Percentiles rank a stretch among this genome's conserved stretches.
phyloP scores from a whole-genome alignment of 2,888 invertebrate genomes.

The Scaptomyza cyrtandrae region DNA sequence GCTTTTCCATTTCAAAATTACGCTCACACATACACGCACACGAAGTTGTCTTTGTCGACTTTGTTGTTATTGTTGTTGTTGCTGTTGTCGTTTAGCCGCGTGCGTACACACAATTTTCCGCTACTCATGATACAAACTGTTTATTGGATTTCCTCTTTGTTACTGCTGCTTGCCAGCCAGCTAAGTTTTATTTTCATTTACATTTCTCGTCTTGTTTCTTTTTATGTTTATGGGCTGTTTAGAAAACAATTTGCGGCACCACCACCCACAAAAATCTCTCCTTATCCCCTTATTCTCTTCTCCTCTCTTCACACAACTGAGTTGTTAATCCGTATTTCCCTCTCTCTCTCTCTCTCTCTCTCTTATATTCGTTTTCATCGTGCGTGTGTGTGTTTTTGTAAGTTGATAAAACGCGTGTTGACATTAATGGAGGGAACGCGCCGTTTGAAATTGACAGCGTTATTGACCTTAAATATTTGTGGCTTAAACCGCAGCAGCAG shows the following conservation, averaged over 20 bases:
- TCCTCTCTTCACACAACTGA: conserved; percentile 13
- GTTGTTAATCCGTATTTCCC: conserved; percentile 45
- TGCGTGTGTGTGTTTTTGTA: conserved; percentile 38
- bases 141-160: conserved; percentile 76
- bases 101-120: conserved; percentile 78
- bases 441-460: conserved; percentile 76
- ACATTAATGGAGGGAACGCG: conserved; percentile 75
- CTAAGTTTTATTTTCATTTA: conserved; percentile 76
- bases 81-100: conserved; percentile 69
- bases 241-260: conserved; percentile 71
- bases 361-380: background rate
- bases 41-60: conserved; percentile 4
- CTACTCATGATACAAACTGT: conserved; percentile 78
- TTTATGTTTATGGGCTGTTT: conserved; percentile 77
- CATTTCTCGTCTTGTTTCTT: conserved; percentile 78
- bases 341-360: background rate
- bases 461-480: conserved; percentile 74
- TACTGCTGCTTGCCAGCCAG: conserved; percentile 29
- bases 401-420: conserved; percentile 75
- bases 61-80: conserved; percentile 9
- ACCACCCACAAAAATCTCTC: background rate
- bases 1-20: conserved; percentile 78
- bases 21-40: conserved; percentile 18
- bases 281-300: background rate
- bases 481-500: conserved; percentile 13